These are phyloP conservation scores for Aethes cnicana DNA, from an alignment of 2,888 invertebrate species.

Conservation along the genomic window DNA sequence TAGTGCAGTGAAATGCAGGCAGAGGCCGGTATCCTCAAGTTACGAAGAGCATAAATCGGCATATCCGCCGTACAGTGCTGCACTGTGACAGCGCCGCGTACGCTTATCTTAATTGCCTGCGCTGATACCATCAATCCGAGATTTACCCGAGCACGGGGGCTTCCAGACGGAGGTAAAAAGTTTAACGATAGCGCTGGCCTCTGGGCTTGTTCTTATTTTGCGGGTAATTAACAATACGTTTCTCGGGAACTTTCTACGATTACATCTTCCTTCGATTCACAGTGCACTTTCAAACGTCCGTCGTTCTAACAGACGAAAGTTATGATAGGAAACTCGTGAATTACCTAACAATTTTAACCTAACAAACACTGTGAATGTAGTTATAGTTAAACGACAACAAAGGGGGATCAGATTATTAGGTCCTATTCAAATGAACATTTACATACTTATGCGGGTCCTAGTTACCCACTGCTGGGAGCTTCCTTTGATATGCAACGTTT, in stretches of 20 bases:
- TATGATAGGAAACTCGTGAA: too few relatives aligned
- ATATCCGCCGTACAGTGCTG: conserved; percentile 58
- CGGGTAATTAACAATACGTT: conserved; percentile 18
- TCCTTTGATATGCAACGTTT: conserved; percentile 25
- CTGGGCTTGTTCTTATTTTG: conserved; percentile 9
- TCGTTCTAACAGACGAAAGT: background rate
- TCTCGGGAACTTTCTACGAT: background rate
- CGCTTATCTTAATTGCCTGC: conserved; percentile 77
- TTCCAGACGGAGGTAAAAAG: conserved; percentile 62
- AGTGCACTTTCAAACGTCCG: too few relatives aligned
- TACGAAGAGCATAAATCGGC: conserved; percentile 58
- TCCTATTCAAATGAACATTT: conserved; percentile 24
- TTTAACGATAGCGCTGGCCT: conserved; percentile 54
- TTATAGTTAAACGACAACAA: background rate
- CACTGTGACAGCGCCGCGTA: conserved; percentile 68
- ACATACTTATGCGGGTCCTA: conserved; percentile 5
- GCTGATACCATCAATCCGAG: conserved; percentile 67
- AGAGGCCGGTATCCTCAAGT: conserved; percentile 33
- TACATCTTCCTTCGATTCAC: too few relatives aligned
- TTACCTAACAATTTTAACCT: too few relatives aligned
- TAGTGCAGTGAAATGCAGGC: background rate
- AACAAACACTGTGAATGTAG: too few relatives aligned
- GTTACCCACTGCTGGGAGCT: conserved; percentile 8
- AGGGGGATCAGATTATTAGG: conserved; percentile 6
- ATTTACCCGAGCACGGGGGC: conserved; percentile 66